Evolutionary conservation across 2,113 vertebrate species (phyloP).

Genomic region (Galeopterus variegatus): DNA sequence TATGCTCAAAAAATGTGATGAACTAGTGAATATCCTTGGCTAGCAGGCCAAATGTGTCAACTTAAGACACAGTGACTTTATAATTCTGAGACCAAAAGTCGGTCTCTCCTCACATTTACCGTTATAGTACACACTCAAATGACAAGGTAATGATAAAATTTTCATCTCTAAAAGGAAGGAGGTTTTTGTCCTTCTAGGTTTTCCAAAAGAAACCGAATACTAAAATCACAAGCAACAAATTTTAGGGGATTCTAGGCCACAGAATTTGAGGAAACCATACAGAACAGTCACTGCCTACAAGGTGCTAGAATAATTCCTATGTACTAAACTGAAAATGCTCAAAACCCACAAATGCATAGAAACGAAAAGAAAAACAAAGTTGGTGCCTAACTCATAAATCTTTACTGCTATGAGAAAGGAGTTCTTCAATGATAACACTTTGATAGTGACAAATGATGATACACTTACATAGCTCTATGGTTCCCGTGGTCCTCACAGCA

Average conservation of each 20-base stretch:
- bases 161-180: background rate
- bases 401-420: background rate
- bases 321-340: background rate
- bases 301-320: constrained; percentile 35
- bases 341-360: constrained; percentile 35
- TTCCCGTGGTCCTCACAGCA: background rate
- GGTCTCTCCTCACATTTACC: constrained; percentile 35
- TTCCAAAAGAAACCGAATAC: constrained; percentile 48
- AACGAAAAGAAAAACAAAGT: constrained; percentile 10
- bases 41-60: background rate
- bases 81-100: constrained; percentile 39
- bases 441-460: background rate
- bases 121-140: background rate
- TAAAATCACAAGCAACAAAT: constrained; percentile 31
- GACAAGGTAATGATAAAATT: background rate
- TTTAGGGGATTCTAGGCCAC: background rate
- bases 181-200: background rate
- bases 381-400: background rate
- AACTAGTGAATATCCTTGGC: constrained; percentile 28
- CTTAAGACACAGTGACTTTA: constrained; percentile 5
- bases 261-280: constrained; percentile 13
- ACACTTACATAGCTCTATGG: background rate
- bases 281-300: background rate
- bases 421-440: background rate
- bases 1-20: background rate